A percentile compares a stretch with the other conserved stretches of the same genome.
Evolutionary conservation across 2,888 invertebrate species (phyloP).

Genomic region (Ochropleura plecta): DNA sequence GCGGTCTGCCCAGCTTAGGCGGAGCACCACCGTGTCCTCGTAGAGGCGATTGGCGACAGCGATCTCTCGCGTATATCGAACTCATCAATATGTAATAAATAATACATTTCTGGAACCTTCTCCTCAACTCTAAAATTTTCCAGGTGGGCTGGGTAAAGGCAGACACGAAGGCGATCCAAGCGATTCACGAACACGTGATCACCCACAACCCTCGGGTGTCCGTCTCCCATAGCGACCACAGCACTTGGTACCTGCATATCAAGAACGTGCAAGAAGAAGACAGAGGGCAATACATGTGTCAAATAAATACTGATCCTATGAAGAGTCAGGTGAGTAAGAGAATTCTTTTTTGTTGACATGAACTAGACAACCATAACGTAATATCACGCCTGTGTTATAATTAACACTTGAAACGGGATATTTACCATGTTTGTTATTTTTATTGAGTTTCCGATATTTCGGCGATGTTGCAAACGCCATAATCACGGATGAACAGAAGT

Average conservation of each 20-base stretch:
- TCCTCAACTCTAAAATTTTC: constrained; percentile 32
- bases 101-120: neutral
- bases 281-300: constrained; percentile 96
- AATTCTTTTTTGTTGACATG: neutral
- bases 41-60: no score
- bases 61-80: no score
- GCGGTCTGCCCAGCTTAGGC: no score
- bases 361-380: neutral
- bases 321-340: constrained; percentile 93
- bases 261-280: constrained; percentile 95
- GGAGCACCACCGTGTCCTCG: no score
- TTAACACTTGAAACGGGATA: no score
- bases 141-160: constrained; percentile 97
- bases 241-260: constrained; percentile 96
- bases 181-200: constrained; percentile 96
- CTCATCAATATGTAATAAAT: neutral
- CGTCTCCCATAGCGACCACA: constrained; percentile 94
- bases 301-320: constrained; percentile 97
- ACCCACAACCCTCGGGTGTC: constrained; percentile 96
- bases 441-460: no score
- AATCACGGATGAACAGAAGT: no score
- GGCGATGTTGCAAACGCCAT: no score
- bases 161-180: constrained; percentile 96
- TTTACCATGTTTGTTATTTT: no score
- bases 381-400: no score